Base-by-base conservation (phyloP, 2,797 vertebrate species). In the Ctenopoma multispine region DNA sequence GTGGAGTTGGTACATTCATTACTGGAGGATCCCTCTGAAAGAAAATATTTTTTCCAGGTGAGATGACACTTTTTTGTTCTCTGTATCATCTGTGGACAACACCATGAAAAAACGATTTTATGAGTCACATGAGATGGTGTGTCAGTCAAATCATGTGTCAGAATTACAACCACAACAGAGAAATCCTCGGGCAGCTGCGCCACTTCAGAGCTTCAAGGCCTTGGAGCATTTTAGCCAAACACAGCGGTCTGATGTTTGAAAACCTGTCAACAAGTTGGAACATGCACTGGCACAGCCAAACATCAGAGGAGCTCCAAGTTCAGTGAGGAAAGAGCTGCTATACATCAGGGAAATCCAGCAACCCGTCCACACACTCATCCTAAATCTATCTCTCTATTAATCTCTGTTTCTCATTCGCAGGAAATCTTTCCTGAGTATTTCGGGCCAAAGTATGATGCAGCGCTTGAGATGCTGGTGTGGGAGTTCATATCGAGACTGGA, bases 401-500 rank as follows among this genome's bases (percentile, higher is more conserved):
- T 48, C 12, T 58, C 5, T 38, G 4, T 46, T 53, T 57, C 4
- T 24, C 17, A 1, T 55, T 43, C 50, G 27, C 57, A 94, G 92
- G 91, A 93, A 63, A 75, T 93, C 59, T 94, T 92, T 55, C 93
- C 91, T 0, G 79, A 83, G 1, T 89, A 93, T 77, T 94, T 92
- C 63, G 93, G 93, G 13, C 67, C 91, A 8, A 93, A 92, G 77
- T 94, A 91, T 15, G 90, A 93, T 0, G 85, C 87, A 1, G 88
- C 92, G 0, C 89, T 94, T 0, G 92, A 94, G 81, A 92, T 92
- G 84, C 83, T 93, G 44, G 88, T 96, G 68, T 94, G 94, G 86
- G 94, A 95, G 81, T 95, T 96, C 27, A 85, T 96, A 70, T 92
- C 91, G 10, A 89, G 94, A 43, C 87, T 96, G 75, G 94, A 96